Evolutionary conservation across 2,797 vertebrate species (phyloP).

Genomic region (Trematomus bernacchii): DNA sequence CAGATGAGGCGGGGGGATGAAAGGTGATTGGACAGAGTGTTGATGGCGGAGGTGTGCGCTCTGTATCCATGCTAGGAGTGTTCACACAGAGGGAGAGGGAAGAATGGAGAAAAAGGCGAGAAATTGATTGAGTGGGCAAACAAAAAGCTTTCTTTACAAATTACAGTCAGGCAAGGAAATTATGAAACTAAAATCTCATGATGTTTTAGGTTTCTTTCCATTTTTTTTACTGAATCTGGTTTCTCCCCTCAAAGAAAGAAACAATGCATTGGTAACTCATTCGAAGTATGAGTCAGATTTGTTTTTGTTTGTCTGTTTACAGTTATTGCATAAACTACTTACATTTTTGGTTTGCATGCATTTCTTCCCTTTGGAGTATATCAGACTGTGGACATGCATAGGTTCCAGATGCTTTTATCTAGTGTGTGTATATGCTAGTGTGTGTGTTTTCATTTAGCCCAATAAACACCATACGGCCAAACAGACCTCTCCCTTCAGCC

Average conservation of each 20-base stretch:
- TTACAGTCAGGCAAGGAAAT: conserved; percentile 1
- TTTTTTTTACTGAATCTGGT: conserved; percentile 3
- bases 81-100: conserved; percentile 67
- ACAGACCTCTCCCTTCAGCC: conserved; percentile 56
- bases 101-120: conserved; percentile 49
- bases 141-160: conserved; percentile 31
- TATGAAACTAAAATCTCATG: conserved; percentile 6
- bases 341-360: conserved; percentile 12
- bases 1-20: conserved; percentile 69
- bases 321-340: conserved; percentile 12
- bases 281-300: conserved; percentile 7
- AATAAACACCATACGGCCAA: conserved; percentile 51
- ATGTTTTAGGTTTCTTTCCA: background rate
- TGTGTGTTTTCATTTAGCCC: conserved; percentile 45
- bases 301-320: conserved; percentile 15
- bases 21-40: conserved; percentile 83
- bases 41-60: conserved; percentile 79
- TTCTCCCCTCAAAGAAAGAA: conserved; percentile 13
- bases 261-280: conserved; percentile 18
- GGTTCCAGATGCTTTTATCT: conserved; percentile 58
- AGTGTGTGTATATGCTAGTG: conserved; percentile 30
- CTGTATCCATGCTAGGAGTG: conserved; percentile 85
- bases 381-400: conserved; percentile 47
- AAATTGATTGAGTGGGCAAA: conserved; percentile 38
- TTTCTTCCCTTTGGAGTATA: conserved; percentile 31